phyloP scores from a whole-genome alignment of 2,888 invertebrate species.

The Mesochorus sp. region DNA sequence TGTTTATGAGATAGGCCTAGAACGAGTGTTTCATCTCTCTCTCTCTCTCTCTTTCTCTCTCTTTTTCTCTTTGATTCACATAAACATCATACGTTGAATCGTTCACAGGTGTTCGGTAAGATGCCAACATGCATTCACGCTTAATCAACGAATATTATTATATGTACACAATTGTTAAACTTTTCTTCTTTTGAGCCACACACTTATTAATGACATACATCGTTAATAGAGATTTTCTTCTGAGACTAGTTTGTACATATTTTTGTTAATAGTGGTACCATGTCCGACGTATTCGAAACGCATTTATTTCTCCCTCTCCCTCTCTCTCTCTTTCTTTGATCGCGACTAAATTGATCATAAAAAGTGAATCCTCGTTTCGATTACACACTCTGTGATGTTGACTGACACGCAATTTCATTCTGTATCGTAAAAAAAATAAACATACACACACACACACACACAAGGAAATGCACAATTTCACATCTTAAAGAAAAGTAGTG shows the following conservation, averaged over 20 bases:
- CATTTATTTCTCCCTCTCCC: too few species aligned
- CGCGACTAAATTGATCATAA: slow-evolving; percentile 45
- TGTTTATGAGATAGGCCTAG: slow-evolving; percentile 42
- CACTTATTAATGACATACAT: slow-evolving; percentile 48
- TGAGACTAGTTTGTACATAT: slow-evolving; percentile 69
- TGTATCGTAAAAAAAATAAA: background rate
- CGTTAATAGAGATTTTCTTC: slow-evolving; percentile 57
- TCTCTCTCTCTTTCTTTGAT: background rate
- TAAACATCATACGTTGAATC: slow-evolving; percentile 12
- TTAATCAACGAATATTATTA: slow-evolving; percentile 50
- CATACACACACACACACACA: too few species aligned
- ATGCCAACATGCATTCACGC: slow-evolving; percentile 40
- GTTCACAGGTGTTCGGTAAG: slow-evolving; percentile 8
- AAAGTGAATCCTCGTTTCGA: slow-evolving; percentile 27
- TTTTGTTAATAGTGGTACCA: slow-evolving; percentile 51
- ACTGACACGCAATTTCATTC: background rate
- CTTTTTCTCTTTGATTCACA: slow-evolving; percentile 19
- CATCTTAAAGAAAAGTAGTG: too few species aligned
- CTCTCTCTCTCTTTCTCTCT: too few species aligned
- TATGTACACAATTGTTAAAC: slow-evolving; percentile 58
- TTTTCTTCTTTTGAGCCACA: slow-evolving; percentile 49
- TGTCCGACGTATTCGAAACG: slow-evolving; percentile 35
- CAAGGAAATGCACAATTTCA: slow-evolving; percentile 12
- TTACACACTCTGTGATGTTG: background rate
- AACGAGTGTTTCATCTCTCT: too few species aligned